Conservation (phyloP, 2,888 invertebrate species). For the Parapristionchus giblindavisi region DNA sequence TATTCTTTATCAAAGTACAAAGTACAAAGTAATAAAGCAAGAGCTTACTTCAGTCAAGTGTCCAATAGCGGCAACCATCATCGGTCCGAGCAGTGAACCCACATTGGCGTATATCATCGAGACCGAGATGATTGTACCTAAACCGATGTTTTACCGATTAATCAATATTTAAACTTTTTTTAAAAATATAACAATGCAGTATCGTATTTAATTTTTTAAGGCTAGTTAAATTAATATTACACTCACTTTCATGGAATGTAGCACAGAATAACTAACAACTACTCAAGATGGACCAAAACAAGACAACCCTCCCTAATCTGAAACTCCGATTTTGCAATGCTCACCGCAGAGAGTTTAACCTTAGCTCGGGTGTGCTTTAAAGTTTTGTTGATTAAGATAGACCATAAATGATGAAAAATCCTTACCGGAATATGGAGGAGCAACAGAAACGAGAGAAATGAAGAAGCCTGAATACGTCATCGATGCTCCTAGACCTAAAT, state of each 20-base stretch:
- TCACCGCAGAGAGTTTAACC: no score
- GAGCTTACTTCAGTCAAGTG: slow-evolving; percentile 29
- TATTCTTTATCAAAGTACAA: no score
- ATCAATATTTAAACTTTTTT: background rate
- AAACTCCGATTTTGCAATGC: no score
- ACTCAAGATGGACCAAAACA: no score
- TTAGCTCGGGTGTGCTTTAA: no score
- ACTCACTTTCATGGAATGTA: no score
- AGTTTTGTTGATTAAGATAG: no score
- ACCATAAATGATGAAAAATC: background rate
- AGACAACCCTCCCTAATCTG: no score
- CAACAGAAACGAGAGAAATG: slow-evolving; percentile 34
- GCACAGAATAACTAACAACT: no score
- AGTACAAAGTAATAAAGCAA: no score
- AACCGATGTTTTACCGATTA: no score
- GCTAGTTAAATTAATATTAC: background rate
- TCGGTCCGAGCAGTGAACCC: slow-evolving; percentile 23
- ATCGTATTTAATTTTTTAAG: background rate
- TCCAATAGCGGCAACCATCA: slow-evolving; percentile 24
- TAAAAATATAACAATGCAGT: background rate
- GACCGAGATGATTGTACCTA: slow-evolving; percentile 8
- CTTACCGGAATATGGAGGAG: slow-evolving; percentile 27
- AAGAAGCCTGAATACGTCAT: slow-evolving; percentile 34
- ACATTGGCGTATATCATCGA: slow-evolving; percentile 19
- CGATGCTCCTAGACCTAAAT: slow-evolving; percentile 22